Percentiles rank a stretch among this genome's conserved stretches.
Evolutionary conservation across 1,140 invertebrate genomes (phyloP).

Genomic region (Paraescarpia echinospica): DNA sequence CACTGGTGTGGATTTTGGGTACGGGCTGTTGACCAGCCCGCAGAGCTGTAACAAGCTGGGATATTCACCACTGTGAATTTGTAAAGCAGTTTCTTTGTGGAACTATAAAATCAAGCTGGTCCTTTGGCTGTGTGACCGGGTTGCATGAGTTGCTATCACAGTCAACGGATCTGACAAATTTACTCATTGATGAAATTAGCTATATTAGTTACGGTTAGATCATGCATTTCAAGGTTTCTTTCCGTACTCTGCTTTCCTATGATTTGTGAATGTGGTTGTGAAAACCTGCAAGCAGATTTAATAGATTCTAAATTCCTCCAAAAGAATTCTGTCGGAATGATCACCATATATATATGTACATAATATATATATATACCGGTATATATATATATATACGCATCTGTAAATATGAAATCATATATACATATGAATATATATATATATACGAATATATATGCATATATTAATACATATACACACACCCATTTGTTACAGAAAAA

Average conservation of each 20-base stretch:
- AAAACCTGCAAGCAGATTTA: background rate
- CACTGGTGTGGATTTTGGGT: background rate
- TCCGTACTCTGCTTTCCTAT: background rate
- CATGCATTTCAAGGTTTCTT: background rate
- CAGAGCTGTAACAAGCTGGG: background rate
- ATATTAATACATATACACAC: too few species aligned
- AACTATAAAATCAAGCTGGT: background rate
- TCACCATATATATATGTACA: too few species aligned
- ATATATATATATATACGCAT: too few species aligned
- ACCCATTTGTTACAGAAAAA: too few species aligned
- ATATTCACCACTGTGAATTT: background rate
- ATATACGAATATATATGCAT: too few species aligned
- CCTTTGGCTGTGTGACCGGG: background rate
- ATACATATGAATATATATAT: too few species aligned
- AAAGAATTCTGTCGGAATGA: background rate
- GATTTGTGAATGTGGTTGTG: background rate
- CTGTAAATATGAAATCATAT: too few species aligned
- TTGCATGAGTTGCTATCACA: background rate
- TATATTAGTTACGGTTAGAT: background rate
- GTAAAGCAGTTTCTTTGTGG: background rate
- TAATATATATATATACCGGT: too few species aligned
- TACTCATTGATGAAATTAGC: background rate
- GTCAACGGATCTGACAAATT: background rate
- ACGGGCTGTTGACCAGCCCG: background rate
- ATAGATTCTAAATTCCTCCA: background rate